phyloP scores from a whole-genome alignment of 2,888 invertebrate species.

The Galerucella pusilla region DNA sequence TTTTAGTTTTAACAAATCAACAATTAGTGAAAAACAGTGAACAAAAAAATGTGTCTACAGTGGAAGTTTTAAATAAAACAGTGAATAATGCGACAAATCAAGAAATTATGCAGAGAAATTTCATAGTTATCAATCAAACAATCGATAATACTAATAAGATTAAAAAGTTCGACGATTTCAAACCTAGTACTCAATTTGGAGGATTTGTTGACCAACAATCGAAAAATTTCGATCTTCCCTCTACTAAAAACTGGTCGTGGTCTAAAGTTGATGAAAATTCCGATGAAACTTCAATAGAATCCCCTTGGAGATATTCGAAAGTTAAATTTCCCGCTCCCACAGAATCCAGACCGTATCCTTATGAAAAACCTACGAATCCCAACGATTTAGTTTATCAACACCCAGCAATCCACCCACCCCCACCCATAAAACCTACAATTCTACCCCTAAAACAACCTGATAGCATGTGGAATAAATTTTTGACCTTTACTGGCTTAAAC shows the following conservation, averaged over 20 bases:
- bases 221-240: constrained; percentile 1
- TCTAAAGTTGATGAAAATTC: constrained; percentile 24
- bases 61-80: neutral
- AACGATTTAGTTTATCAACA: constrained; percentile 11
- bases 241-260: constrained; percentile 22
- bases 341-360: constrained; percentile 14
- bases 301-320: constrained; percentile 20
- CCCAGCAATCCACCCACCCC: neutral
- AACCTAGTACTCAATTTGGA: constrained; percentile 68
- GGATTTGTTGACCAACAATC: constrained; percentile 54
- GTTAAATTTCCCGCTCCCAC: constrained; percentile 20
- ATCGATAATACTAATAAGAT: constrained; percentile 9
- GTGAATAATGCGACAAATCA: constrained; percentile 36
- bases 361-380: neutral
- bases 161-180: constrained; percentile 59
- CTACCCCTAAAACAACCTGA: constrained; percentile 9
- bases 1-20: neutral
- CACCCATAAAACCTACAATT: neutral
- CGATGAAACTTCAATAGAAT: constrained; percentile 15
- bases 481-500: constrained; percentile 20
- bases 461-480: constrained; percentile 40
- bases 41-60: neutral
- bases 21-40: neutral
- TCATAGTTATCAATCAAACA: constrained; percentile 22
- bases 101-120: constrained; percentile 39